Conservation (phyloP, 2,797 vertebrate species). For the Heterohyrax brucei region DNA sequence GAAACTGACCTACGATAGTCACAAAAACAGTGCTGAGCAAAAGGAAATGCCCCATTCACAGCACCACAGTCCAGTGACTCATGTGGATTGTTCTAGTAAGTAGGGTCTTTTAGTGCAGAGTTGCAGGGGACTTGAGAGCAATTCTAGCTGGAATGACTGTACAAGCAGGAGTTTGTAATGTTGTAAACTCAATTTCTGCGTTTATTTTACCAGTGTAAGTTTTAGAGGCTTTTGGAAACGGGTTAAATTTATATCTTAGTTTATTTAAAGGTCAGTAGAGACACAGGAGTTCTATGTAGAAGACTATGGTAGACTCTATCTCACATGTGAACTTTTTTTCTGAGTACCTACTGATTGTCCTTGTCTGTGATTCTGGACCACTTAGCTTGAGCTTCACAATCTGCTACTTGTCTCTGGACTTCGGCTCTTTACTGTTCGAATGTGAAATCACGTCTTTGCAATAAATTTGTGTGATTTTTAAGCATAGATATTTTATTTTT, state of each 20-base stretch:
- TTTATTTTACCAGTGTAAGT: background rate
- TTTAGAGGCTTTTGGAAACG: background rate
- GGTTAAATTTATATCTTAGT: background rate
- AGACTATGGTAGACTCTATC: background rate
- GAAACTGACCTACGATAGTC: background rate
- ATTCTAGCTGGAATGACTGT: background rate
- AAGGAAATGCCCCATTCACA: background rate
- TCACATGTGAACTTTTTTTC: background rate
- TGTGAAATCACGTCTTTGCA: background rate
- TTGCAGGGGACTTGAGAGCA: background rate
- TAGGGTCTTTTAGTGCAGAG: background rate
- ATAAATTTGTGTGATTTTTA: background rate
- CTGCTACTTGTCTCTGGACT: background rate
- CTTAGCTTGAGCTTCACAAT: background rate
- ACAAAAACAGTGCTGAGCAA: background rate
- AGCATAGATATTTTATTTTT: background rate
- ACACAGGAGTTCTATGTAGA: background rate
- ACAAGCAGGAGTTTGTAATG: background rate
- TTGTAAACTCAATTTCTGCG: background rate
- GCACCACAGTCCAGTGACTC: background rate
- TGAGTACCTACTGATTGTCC: background rate
- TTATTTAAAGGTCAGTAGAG: conserved; percentile 25
- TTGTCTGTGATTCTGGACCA: background rate
- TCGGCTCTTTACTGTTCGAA: background rate
- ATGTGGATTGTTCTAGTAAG: background rate